Evolutionary conservation across 2,113 vertebrate species (phyloP), one percentile per base, ranked within the genome.

Genomic region (Protomyctophum bolini): DNA sequence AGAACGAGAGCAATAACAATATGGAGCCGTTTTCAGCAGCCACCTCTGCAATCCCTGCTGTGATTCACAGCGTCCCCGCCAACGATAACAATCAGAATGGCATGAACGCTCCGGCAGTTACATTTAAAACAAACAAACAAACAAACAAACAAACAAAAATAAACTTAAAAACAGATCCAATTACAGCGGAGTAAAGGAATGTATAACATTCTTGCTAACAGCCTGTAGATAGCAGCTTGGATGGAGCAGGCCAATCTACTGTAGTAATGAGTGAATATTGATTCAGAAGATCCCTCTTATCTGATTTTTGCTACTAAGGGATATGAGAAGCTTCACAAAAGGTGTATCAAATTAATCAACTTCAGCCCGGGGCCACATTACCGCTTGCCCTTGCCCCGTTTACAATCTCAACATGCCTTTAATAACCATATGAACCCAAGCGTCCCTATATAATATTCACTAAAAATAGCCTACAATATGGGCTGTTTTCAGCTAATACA

Each of bases 201-300:
- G 49, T 57, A 52, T 58, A 45, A 49, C 33, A 6, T 41, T 41
- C 1, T 41, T 41, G 33, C 33, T 33, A 33, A 33, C 33, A 6
- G 5, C 72, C 21, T 28, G 66, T 63, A 15, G 63, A 21, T 63
- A 61, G 77, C 10, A 29, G 68, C 55, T 68, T 11, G 73, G 57
- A 78, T 82, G 79, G 59, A 58, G 58, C 61, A 72, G 71, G 70
- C 73, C 81, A 83, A 80, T 87, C 68, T 79, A 58, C 79, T 86
- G 75, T 76, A 72, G 82, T 90, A 90, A 91, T 91, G 83, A 92
- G 77, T 77, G 74, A 75, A 75, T 91, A 93, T 91, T 88, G 90
- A 93, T 90, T 86, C 49, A 73, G 75, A 88, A 80, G 74, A 91
- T 86, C 81, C 75, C 62, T 65, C 56, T 82, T 89, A 86, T 87